These are phyloP conservation scores for Clarias gariepinus DNA, from an alignment of 2,113 vertebrate genomes.

Conservation along the genomic window DNA sequence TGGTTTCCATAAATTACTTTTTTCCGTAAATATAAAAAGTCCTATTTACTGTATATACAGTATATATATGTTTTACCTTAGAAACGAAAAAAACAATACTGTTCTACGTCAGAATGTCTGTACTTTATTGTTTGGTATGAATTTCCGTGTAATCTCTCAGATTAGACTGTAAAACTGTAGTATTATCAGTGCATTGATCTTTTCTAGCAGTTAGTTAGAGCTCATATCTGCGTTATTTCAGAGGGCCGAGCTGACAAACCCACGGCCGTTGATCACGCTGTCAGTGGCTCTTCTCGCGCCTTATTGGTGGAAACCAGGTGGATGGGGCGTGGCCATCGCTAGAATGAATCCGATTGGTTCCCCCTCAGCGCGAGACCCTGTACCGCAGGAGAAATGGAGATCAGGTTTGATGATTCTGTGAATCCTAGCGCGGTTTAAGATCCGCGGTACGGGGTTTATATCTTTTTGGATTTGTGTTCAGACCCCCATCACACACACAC, in stretches of 20 bases:
- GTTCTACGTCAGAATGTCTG: too few species aligned
- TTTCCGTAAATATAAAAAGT: not conserved
- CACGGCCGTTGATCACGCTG: not conserved
- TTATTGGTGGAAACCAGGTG: constrained; percentile 13
- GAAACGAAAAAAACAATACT: too few species aligned
- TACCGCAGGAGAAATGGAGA: constrained; percentile 46
- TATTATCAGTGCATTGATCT: not conserved
- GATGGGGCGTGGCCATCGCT: not conserved
- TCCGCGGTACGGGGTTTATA: not conserved
- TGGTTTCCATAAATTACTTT: not conserved
- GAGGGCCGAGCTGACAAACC: not conserved
- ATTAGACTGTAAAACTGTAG: not conserved
- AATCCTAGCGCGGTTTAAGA: not conserved
- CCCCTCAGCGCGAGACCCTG: not conserved
- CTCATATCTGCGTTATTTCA: not conserved
- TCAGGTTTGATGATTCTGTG: constrained; percentile 16
- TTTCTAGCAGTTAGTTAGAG: not conserved
- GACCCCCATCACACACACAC: too few species aligned
- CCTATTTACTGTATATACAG: not conserved
- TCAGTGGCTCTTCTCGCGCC: not conserved
- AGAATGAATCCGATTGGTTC: constrained; percentile 1
- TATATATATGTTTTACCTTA: too few species aligned
- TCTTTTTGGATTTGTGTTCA: too few species aligned
- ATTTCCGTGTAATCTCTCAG: not conserved
- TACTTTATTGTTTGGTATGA: not conserved